Conservation (phyloP, 2,797 vertebrate species). For the Leptatherina wallacei region DNA sequence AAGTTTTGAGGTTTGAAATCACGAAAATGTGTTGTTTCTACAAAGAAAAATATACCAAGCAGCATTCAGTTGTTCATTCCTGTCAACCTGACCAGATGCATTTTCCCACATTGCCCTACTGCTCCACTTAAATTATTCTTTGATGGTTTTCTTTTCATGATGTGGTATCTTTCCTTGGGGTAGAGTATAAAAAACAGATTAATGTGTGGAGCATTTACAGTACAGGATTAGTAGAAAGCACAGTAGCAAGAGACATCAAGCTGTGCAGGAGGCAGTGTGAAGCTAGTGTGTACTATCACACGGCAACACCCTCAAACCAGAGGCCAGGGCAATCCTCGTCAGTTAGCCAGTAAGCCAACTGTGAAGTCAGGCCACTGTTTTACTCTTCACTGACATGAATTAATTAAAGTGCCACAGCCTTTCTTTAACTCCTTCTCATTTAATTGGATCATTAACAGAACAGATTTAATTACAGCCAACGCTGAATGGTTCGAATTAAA, state of each 20-base stretch:
- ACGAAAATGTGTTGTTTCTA: neutral
- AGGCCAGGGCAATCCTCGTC: slow-evolving; percentile 40
- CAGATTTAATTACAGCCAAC: slow-evolving; percentile 73
- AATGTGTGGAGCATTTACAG: slow-evolving; percentile 42
- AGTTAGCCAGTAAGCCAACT: slow-evolving; percentile 48
- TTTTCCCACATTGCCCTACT: slow-evolving; percentile 27
- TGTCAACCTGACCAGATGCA: neutral
- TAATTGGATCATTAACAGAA: slow-evolving; percentile 77
- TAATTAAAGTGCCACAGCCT: slow-evolving; percentile 71
- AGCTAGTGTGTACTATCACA: slow-evolving; percentile 35
- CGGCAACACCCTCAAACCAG: slow-evolving; percentile 40
- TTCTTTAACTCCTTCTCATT: slow-evolving; percentile 68
- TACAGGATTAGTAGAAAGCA: slow-evolving; percentile 50
- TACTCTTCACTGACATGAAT: slow-evolving; percentile 65
- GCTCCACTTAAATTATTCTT: slow-evolving; percentile 23
- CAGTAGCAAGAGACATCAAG: slow-evolving; percentile 27
- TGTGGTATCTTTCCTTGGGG: slow-evolving; percentile 1
- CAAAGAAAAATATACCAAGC: neutral
- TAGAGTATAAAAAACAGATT: slow-evolving; percentile 31
- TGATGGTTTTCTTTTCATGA: slow-evolving; percentile 17
- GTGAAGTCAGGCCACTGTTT: slow-evolving; percentile 58
- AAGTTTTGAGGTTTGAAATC: neutral
- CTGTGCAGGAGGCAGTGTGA: slow-evolving; percentile 31
- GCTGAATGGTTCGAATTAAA: slow-evolving; percentile 64
- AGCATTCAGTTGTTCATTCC: neutral